Percentiles rank a stretch among this genome's conserved stretches.
phyloP scores from a whole-genome alignment of 2,888 invertebrate species.

The Mystacides longicornis region DNA sequence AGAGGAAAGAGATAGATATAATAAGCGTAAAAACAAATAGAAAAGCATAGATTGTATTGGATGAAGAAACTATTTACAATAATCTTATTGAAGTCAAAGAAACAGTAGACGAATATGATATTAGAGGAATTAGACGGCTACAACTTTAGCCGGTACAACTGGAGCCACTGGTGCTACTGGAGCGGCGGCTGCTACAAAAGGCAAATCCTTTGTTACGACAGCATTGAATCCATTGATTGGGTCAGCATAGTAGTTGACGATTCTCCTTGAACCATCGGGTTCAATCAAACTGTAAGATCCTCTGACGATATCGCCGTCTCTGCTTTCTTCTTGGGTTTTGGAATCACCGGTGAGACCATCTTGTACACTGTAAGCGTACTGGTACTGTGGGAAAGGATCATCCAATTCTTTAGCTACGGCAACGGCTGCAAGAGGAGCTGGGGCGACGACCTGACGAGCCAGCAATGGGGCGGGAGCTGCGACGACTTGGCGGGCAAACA shows the following conservation, averaged over 20 bases:
- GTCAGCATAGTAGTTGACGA: slow-evolving; percentile 43
- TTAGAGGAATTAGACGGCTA: slow-evolving; percentile 26
- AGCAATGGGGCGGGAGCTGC: slow-evolving; percentile 26
- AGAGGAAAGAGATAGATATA: no score
- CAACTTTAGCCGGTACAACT: slow-evolving; percentile 32
- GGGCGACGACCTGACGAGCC: slow-evolving; percentile 27
- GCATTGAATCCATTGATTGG: slow-evolving; percentile 45
- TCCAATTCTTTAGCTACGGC: slow-evolving; percentile 28
- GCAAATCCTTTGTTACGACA: slow-evolving; percentile 33
- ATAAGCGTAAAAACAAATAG: no score
- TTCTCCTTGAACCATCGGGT: slow-evolving; percentile 42
- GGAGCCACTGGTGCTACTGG: slow-evolving; percentile 28
- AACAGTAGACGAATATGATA: no score
- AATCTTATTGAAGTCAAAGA: no score
- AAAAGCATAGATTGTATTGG: no score
- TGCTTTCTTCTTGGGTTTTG: slow-evolving; percentile 42
- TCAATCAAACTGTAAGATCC: slow-evolving; percentile 44
- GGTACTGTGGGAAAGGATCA: slow-evolving; percentile 35
- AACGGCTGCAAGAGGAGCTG: slow-evolving; percentile 29
- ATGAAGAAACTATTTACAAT: no score
- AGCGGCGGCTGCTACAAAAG: slow-evolving; percentile 27
- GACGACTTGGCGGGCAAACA: slow-evolving; percentile 27
- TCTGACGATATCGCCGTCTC: slow-evolving; percentile 43
- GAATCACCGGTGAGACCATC: slow-evolving; percentile 43
- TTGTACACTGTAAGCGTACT: slow-evolving; percentile 43